Percentiles rank a stretch among this genome's conserved stretches.
Conservation (phyloP, 2,888 invertebrate species). For the Dynastes grantii region DNA sequence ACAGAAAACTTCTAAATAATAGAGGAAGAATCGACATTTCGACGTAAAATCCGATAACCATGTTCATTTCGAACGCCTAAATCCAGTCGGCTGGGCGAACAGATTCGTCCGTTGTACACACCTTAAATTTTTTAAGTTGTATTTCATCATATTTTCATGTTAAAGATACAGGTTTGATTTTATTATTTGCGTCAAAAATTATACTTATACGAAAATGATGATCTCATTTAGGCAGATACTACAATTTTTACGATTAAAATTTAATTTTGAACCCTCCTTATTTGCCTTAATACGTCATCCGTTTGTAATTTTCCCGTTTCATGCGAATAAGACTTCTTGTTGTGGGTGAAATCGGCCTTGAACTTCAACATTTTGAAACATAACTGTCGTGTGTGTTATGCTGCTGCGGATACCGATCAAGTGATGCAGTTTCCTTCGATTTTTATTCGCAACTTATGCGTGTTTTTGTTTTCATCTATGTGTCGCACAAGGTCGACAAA, state of each 20-base stretch:
- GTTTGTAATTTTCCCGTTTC: neutral
- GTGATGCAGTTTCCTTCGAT: constrained; percentile 11
- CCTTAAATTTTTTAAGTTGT: constrained; percentile 38
- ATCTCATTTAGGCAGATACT: no score
- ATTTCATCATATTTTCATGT: constrained; percentile 37
- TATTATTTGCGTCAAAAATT: constrained; percentile 13
- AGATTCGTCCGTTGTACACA: constrained; percentile 13
- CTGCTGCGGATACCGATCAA: neutral
- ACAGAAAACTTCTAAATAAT: constrained; percentile 32
- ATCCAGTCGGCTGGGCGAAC: no score
- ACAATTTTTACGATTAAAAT: no score
- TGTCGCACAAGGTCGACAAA: neutral
- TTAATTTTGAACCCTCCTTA: no score
- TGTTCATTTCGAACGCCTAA: neutral
- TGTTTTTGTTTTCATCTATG: constrained; percentile 15
- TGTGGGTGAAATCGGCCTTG: constrained; percentile 20
- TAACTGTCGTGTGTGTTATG: neutral
- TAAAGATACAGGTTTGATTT: neutral
- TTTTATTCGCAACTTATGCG: neutral
- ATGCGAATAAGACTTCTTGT: neutral
- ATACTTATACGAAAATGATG: neutral
- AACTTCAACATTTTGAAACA: constrained; percentile 22
- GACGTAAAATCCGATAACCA: constrained; percentile 16
- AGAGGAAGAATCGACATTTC: constrained; percentile 18
- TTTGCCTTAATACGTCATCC: neutral